Evolutionary conservation across 2,113 vertebrate genomes (phyloP).

Genomic region (Crotalus tigris): DNA sequence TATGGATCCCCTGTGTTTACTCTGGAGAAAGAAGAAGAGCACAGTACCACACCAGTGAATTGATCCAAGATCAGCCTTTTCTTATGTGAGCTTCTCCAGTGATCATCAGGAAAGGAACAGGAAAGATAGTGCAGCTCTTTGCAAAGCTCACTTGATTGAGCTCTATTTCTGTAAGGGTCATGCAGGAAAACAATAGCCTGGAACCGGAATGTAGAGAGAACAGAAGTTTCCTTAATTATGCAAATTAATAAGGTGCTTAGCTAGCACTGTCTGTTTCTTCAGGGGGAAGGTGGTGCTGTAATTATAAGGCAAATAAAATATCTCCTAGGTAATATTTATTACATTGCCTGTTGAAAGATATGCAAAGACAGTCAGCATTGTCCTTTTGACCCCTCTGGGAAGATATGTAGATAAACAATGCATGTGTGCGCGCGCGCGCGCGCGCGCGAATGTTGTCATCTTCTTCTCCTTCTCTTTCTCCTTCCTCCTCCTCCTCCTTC

Average conservation of each 20-base stretch:
- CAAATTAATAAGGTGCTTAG: neutral
- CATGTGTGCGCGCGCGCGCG: neutral
- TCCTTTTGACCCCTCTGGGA: slow-evolving; percentile 8
- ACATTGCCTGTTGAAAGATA: neutral
- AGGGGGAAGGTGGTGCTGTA: neutral
- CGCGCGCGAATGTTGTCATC: neutral
- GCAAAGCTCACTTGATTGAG: too few relatives aligned
- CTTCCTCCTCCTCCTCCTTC: too few relatives aligned
- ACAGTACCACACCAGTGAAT: neutral
- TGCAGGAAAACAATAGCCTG: neutral
- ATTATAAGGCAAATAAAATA: slow-evolving; percentile 1
- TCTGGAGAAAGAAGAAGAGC: neutral
- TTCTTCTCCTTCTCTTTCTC: too few relatives aligned
- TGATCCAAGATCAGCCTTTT: neutral
- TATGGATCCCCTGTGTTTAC: neutral
- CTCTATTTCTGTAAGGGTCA: fast-evolving
- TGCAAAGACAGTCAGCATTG: neutral
- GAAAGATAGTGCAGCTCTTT: neutral
- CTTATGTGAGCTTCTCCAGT: neutral
- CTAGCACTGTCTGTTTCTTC: neutral
- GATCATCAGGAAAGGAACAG: neutral
- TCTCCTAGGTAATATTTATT: slow-evolving; percentile 4
- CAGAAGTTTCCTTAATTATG: neutral
- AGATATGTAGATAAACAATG: neutral
- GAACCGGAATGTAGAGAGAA: neutral